Evolutionary conservation across 2,113 vertebrate species (phyloP).

Genomic region (Psilopsiagon aurifrons): DNA sequence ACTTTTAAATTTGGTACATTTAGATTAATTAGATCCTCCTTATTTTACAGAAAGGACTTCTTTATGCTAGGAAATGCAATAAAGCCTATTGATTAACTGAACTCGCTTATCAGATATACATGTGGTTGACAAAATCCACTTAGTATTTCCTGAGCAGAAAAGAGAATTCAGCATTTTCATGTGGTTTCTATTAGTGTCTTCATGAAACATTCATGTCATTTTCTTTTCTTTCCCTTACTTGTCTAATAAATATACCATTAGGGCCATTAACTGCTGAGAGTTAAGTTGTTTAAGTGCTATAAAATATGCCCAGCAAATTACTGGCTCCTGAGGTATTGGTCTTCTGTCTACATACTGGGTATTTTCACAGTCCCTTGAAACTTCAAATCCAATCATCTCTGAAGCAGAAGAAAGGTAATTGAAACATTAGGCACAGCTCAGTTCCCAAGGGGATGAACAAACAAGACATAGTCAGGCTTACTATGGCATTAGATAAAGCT

Average conservation of each 20-base stretch:
- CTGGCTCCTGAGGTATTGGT: slow-evolving; percentile 34
- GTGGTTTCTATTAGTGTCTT: slow-evolving; percentile 10
- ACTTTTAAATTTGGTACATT: neutral
- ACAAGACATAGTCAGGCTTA: neutral
- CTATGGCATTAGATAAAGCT: neutral
- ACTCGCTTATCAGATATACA: slow-evolving; percentile 22
- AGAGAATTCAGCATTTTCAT: slow-evolving; percentile 27
- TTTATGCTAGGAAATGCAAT: slow-evolving; percentile 18
- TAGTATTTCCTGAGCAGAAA: slow-evolving; percentile 27
- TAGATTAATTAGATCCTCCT: neutral
- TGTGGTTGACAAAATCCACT: neutral
- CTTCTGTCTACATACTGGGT: slow-evolving; percentile 50
- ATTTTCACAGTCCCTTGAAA: slow-evolving; percentile 32
- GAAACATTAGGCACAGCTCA: neutral
- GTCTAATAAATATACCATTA: slow-evolving; percentile 63
- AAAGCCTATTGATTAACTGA: slow-evolving; percentile 36
- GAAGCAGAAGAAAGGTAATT: slow-evolving; percentile 41
- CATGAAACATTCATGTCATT: slow-evolving; percentile 59
- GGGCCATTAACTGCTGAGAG: slow-evolving; percentile 18
- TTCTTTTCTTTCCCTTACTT: slow-evolving; percentile 39
- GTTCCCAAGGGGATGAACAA: neutral
- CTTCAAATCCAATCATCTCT: slow-evolving; percentile 41
- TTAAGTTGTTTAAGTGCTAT: slow-evolving; percentile 58
- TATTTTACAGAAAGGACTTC: neutral
- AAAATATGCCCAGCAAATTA: slow-evolving; percentile 14